Conservation (phyloP, 2,888 invertebrate genomes). For the Plutella xylostella region DNA sequence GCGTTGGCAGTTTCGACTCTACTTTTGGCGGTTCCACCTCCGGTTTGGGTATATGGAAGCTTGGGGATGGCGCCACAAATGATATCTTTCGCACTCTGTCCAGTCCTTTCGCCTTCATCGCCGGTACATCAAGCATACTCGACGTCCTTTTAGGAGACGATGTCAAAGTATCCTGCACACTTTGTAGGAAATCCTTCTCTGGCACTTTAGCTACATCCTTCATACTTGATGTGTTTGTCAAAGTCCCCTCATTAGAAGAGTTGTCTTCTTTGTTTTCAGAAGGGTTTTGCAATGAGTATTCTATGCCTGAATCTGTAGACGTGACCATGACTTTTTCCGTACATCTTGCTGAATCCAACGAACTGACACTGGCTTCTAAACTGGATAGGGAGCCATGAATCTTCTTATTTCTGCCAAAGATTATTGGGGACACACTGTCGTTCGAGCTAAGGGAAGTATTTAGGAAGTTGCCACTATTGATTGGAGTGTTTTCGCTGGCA, state of each 20-base stretch:
- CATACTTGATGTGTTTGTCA: slow-evolving; percentile 57
- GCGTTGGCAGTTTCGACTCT: slow-evolving; percentile 60
- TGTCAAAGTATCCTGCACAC: slow-evolving; percentile 37
- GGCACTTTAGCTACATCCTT: slow-evolving; percentile 39
- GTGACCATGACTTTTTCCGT: slow-evolving; percentile 50
- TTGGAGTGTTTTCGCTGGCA: slow-evolving; percentile 50
- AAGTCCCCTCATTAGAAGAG: slow-evolving; percentile 61
- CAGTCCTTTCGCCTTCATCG: slow-evolving; percentile 46
- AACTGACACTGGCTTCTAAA: slow-evolving; percentile 62
- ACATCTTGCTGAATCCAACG: slow-evolving; percentile 51
- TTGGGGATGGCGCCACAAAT: slow-evolving; percentile 66
- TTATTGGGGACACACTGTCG: slow-evolving; percentile 59
- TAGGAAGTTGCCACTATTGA: slow-evolving; percentile 39
- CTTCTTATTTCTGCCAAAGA: slow-evolving; percentile 51
- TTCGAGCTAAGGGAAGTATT: slow-evolving; percentile 60
- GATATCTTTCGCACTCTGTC: slow-evolving; percentile 70
- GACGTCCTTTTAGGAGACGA: slow-evolving; percentile 49
- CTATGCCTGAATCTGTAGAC: slow-evolving; percentile 62
- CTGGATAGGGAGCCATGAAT: slow-evolving; percentile 60
- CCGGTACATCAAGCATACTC: slow-evolving; percentile 56
- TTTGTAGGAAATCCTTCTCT: slow-evolving; percentile 18
- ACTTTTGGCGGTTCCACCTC: slow-evolving; percentile 35
- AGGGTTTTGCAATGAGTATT: slow-evolving; percentile 53
- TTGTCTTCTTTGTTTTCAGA: slow-evolving; percentile 48
- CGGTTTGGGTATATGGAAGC: slow-evolving; percentile 45